Base-by-base conservation (phyloP, 2,888 invertebrate species). In the Hedya salicella region DNA sequence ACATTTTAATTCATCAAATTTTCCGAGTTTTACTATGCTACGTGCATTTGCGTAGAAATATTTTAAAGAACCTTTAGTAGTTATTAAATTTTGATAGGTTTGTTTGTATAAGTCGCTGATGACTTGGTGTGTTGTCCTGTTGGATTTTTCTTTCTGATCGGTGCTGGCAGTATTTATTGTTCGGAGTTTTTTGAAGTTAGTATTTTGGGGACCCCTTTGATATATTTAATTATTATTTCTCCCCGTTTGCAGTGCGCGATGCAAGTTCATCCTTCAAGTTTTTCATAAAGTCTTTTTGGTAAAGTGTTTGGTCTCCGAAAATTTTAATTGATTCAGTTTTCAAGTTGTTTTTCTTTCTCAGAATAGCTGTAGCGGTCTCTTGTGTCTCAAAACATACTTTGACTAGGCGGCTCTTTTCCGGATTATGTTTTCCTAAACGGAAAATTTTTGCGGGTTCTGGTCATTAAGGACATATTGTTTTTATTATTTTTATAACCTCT, bases 181-280 rank as follows among this genome's bases (percentile, higher is more conserved):
- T 32, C 9, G 32, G 9, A 11, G 32, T 30, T 30, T 44, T 40
- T 49, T 0, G 30, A 16, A 17, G 17, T 32, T 30, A 46, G 44
- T 46, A 19, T 46, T 46, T 46, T 46, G 44, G 44, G 44, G 5
- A 19, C 19, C 2, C 44, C 44, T 11, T 46, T 46, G 4, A 46
- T 9, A 11, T 19, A 46, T 11, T 46, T 46, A 1, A 46, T 46
- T 1, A 9, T 8, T 2, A 46, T 19, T 1, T 17, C 44, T 46
- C 44, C 1, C 44, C 44, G 6, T 46, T 46, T 2, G 44, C 8
- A 1, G 17, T 46, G 9, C 44, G 8, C 6, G 4, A 2, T 11
- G 9, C 44, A 5, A 46, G 9, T 19, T 46, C 44, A 0, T 19
- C 1, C 14, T 46, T 6, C 2, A 19, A 1, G 17, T 3, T 46